phyloP scores from a whole-genome alignment of 2,888 invertebrate genomes.

The Acleris holmiana region DNA sequence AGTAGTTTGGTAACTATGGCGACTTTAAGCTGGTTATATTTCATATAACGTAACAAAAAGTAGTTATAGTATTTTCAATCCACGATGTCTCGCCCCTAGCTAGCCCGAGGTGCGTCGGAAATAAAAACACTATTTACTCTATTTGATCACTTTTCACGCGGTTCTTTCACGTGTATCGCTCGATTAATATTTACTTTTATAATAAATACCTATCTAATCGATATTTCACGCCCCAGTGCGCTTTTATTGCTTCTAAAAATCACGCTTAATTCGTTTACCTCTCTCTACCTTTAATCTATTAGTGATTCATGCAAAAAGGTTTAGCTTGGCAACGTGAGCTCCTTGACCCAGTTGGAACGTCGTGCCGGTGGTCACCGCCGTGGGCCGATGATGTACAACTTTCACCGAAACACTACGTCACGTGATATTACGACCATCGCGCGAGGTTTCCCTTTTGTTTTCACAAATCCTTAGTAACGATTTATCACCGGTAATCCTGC shows the following conservation, averaged over 20 bases:
- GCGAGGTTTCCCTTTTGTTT: constrained; percentile 52
- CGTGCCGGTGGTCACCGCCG: constrained; percentile 67
- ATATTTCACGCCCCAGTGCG: background rate
- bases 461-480: constrained; percentile 35
- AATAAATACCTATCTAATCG: constrained; percentile 4
- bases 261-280: constrained; percentile 43
- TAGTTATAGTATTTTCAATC: too few relatives aligned
- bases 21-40: too few relatives aligned
- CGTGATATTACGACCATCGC: constrained; percentile 46
- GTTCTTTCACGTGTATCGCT: too few relatives aligned
- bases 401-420: constrained; percentile 71
- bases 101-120: too few relatives aligned
- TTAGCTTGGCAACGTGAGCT: constrained; percentile 66
- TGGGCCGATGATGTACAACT: constrained; percentile 71
- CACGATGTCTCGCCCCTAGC: too few relatives aligned
- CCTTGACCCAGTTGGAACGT: constrained; percentile 75
- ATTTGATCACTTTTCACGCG: too few relatives aligned
- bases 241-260: constrained; percentile 10
- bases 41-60: too few relatives aligned
- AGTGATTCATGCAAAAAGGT: constrained; percentile 59
- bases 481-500: constrained; percentile 28
- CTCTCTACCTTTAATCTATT: constrained; percentile 52
- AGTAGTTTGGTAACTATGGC: constrained; percentile 17
- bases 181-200: background rate
- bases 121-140: too few relatives aligned